Base-by-base conservation (phyloP, 2,797 vertebrate genomes). In the Onychomys leucogaster region DNA sequence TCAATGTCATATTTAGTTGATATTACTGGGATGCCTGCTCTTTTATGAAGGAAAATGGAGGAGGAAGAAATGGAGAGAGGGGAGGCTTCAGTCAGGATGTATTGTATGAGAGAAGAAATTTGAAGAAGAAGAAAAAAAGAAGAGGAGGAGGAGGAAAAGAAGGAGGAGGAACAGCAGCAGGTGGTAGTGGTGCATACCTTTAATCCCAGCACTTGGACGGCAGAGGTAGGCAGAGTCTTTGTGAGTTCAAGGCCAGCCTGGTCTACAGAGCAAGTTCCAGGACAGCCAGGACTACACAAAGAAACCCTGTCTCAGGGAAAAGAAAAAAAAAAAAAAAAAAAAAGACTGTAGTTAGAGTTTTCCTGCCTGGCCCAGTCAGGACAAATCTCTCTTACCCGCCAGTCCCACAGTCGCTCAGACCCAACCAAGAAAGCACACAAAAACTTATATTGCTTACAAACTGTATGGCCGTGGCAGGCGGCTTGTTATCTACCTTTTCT, bases 101-200 rank as follows among this genome's bases (percentile, higher is more conserved):
- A 19, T n/a, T 71, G n/a, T 71, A 10, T 71, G 69, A 37, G n/a
- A 37, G 17, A 10, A 71, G 14, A 69, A 7, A 69, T 69, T 69
- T n/a, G 17, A 8, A 71, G 21, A 37, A 23, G 17, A 37, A 65
- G 1, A 32, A 52, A 23, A 65, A 4, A 32, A 52, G 2, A 46
- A 46, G 49, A 11, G 46, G 46, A 46, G 46, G 46, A 46, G 46
- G 46, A 46, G 46, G 46, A 49, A 1, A 10, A 46, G 43, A 5
- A 49, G 46, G 46, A 49, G 46, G 46, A 65, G 27, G 12, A 67
- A 5, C 2, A 61, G n/a, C 3, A 71, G 8, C n/a, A 71, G 69
- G 34, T 11, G 69, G 8, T 41, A 9, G 9, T 41, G n/a, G 1
- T 0, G 10, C 16, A 4, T 0, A 10, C 37, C 37, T 41, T 71